Percentiles rank a stretch among this genome's conserved stretches.
Evolutionary conservation across 2,888 invertebrate species (phyloP).

Genomic region (Agapostemon virescens): DNA sequence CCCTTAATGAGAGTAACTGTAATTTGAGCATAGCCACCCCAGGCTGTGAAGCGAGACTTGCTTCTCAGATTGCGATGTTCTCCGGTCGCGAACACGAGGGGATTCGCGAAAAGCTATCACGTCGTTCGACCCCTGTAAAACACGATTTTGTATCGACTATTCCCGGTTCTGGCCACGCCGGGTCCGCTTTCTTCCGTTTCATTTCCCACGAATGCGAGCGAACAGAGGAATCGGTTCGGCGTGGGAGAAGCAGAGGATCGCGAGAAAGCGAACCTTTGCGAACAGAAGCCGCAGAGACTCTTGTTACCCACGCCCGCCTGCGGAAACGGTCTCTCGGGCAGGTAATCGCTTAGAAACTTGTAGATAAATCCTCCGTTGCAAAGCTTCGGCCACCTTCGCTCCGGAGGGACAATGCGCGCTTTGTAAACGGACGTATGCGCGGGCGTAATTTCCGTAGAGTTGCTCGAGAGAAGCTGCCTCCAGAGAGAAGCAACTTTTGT

Average conservation of each 20-base stretch:
- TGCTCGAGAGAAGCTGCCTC: constrained; percentile 14
- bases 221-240: background rate
- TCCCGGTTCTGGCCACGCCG: background rate
- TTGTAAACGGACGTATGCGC: constrained; percentile 42
- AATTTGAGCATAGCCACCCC: no score
- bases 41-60: no score
- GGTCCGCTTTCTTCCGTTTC: background rate
- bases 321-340: constrained; percentile 32
- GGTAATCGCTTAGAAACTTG: constrained; percentile 59
- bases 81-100: no score
- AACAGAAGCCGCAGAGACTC: constrained; percentile 18
- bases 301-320: constrained; percentile 9
- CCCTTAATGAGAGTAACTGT: no score
- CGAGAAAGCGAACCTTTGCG: background rate
- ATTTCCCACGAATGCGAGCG: background rate
- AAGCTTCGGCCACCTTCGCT: background rate
- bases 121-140: background rate
- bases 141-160: background rate
- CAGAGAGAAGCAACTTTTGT: constrained; percentile 20
- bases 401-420: constrained; percentile 33
- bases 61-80: no score
- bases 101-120: background rate
- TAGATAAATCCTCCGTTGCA: constrained; percentile 53
- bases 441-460: constrained; percentile 47
- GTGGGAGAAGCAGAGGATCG: background rate